Percentiles rank a stretch among this genome's conserved stretches.
phyloP scores from a whole-genome alignment of 1,140 invertebrate genomes.

The Bombus affinis region DNA sequence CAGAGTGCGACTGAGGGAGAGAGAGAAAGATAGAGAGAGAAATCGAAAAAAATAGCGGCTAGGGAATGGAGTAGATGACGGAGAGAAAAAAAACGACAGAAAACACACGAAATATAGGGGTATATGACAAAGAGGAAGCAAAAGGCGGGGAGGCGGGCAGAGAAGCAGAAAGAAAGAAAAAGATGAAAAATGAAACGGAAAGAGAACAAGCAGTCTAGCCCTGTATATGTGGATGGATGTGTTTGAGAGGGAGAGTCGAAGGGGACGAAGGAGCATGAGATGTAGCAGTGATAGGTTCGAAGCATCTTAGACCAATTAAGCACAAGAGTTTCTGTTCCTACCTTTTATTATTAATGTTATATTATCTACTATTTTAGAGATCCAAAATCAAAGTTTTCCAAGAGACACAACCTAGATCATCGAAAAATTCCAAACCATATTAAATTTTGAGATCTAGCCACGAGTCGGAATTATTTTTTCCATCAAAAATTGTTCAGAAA shows the following conservation, averaged over 20 bases:
- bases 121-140: constrained; percentile 31
- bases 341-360: neutral
- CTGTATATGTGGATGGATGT: neutral
- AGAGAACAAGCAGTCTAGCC: constrained; percentile 34
- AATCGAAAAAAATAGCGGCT: neutral
- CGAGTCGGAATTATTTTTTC: neutral
- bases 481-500: neutral
- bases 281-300: constrained; percentile 30
- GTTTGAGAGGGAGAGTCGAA: constrained; percentile 16
- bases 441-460: neutral
- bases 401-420: neutral
- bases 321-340: neutral
- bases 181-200: constrained; percentile 10
- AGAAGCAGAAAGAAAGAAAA: neutral
- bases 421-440: neutral
- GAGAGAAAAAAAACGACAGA: constrained; percentile 33
- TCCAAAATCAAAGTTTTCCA: neutral
- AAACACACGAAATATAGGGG: constrained; percentile 14
- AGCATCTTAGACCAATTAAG: neutral
- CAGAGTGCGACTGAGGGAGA: neutral
- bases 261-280: constrained; percentile 3
- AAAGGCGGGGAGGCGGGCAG: neutral
- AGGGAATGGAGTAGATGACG: neutral
- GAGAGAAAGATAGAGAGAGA: neutral
- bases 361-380: neutral